These are phyloP conservation scores for Erebia palarica DNA, from an alignment of 2,888 invertebrate genomes.

Conservation along the genomic window DNA sequence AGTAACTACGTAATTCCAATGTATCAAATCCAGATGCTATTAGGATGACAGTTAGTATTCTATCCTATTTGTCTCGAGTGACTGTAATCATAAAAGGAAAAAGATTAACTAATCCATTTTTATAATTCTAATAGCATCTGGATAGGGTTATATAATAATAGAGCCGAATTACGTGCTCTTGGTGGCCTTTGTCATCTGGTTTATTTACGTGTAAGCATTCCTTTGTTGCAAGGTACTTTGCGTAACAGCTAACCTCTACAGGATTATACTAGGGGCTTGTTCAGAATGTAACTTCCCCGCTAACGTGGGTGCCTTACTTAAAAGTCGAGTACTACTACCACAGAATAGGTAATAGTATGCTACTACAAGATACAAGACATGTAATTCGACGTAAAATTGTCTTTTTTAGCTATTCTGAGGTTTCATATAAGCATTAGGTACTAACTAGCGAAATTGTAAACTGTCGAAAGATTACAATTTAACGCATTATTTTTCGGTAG, in stretches of 20 bases:
- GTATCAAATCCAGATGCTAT: too few relatives aligned
- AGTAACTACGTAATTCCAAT: too few relatives aligned
- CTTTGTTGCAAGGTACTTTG: slow-evolving; percentile 18
- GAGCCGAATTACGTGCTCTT: slow-evolving; percentile 47
- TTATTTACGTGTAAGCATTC: slow-evolving; percentile 24
- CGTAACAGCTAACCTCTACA: slow-evolving; percentile 9
- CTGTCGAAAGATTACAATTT: too few relatives aligned
- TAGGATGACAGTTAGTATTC: too few relatives aligned
- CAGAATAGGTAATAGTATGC: too few relatives aligned
- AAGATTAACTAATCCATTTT: too few relatives aligned
- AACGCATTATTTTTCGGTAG: too few relatives aligned
- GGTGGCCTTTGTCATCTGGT: slow-evolving; percentile 40
- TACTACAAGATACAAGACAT: neutral
- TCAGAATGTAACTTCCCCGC: neutral
- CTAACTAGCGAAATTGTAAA: too few relatives aligned
- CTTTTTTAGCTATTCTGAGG: neutral
- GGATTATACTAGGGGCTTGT: slow-evolving; percentile 9
- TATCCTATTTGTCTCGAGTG: too few relatives aligned
- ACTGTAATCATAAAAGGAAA: too few relatives aligned
- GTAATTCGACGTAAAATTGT: neutral
- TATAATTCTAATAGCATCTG: too few relatives aligned
- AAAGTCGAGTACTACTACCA: neutral
- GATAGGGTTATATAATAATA: slow-evolving; percentile 40
- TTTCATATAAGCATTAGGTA: too few relatives aligned
- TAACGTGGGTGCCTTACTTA: neutral